Evolutionary conservation across 92 coral and sea anemone genomes (phyloP).

Genomic region (Pocillopora grandis): DNA sequence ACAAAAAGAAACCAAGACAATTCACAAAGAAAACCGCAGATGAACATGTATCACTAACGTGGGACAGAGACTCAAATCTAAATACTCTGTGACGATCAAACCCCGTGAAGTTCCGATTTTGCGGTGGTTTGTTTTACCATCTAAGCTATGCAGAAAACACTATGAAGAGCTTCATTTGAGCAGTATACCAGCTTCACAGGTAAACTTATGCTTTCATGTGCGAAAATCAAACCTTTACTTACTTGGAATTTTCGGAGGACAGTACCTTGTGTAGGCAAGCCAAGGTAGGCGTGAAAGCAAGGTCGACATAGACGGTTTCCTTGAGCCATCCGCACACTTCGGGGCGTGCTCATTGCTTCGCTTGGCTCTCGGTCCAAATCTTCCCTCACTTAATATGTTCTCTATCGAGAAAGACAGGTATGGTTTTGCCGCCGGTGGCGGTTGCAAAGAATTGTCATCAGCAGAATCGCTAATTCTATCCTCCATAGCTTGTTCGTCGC

Average conservation of each 20-base stretch:
- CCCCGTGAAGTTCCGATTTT: too few relatives aligned
- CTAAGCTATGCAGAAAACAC: too few relatives aligned
- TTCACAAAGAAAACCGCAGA: too few relatives aligned
- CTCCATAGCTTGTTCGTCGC: slow-evolving; percentile 2
- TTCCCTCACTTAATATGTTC: slow-evolving; percentile 60
- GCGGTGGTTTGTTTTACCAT: too few relatives aligned
- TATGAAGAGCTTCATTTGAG: too few relatives aligned
- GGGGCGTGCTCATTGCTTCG: slow-evolving; percentile 11
- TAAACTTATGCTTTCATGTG: not conserved
- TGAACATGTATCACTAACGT: too few relatives aligned
- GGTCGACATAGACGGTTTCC: not conserved
- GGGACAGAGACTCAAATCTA: too few relatives aligned
- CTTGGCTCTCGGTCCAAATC: slow-evolving; percentile 23
- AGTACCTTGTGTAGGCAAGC: slow-evolving; percentile 91
- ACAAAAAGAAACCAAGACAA: too few relatives aligned
- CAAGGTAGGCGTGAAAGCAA: slow-evolving; percentile 63
- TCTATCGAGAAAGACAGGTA: slow-evolving; percentile 89
- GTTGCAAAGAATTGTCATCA: slow-evolving; percentile 12
- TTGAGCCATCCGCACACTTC: not conserved
- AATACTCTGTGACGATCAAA: too few relatives aligned
- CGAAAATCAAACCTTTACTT: slow-evolving; percentile 45
- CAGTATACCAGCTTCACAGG: too few relatives aligned
- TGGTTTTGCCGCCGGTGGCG: slow-evolving; percentile 16
- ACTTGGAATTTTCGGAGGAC: slow-evolving; percentile 98
- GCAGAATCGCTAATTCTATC: slow-evolving; percentile 6